Conservation (phyloP, 53 echinoderm and acorn worm genomes). For the Actinopyga echinites region DNA sequence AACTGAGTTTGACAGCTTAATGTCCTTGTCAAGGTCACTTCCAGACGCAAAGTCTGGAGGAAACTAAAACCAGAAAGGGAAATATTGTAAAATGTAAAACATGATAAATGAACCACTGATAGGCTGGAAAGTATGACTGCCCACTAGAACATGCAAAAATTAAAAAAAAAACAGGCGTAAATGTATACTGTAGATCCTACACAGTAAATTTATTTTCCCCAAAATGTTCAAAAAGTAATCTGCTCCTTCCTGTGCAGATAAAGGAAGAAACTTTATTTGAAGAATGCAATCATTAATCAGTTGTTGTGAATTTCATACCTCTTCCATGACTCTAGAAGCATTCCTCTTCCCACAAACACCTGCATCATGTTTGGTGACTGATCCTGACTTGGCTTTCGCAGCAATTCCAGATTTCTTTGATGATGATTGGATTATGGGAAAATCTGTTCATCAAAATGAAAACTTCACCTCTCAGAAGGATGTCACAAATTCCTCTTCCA, state of each 20-base stretch:
- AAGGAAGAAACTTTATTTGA: too few species aligned
- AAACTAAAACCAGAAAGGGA: constrained; percentile 52
- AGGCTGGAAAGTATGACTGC: not conserved
- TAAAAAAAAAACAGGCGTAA: too few species aligned
- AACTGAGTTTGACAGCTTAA: constrained; percentile 89
- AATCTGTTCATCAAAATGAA: not conserved
- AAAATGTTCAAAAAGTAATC: too few species aligned
- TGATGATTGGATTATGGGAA: not conserved
- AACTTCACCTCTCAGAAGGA: too few species aligned
- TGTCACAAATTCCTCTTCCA: too few species aligned
- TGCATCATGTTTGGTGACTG: constrained; percentile 87
- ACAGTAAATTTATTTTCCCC: too few species aligned
- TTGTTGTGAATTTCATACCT: too few species aligned
- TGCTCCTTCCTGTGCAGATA: too few species aligned
- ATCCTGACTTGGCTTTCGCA: not conserved
- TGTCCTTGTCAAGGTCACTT: constrained; percentile 81
- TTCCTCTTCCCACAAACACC: constrained; percentile 87
- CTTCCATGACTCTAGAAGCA: constrained; percentile 82
- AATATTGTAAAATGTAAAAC: not conserved
- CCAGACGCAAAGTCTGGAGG: constrained; percentile 87
- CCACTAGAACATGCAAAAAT: not conserved
- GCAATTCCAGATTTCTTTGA: not conserved
- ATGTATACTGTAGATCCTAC: too few species aligned
- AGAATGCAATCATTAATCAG: too few species aligned
- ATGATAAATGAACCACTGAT: too few species aligned